Evolutionary conservation across 2,888 invertebrate species (phyloP), one percentile per base, ranked within the genome.

Genomic region (Hypercompe scribonia): DNA sequence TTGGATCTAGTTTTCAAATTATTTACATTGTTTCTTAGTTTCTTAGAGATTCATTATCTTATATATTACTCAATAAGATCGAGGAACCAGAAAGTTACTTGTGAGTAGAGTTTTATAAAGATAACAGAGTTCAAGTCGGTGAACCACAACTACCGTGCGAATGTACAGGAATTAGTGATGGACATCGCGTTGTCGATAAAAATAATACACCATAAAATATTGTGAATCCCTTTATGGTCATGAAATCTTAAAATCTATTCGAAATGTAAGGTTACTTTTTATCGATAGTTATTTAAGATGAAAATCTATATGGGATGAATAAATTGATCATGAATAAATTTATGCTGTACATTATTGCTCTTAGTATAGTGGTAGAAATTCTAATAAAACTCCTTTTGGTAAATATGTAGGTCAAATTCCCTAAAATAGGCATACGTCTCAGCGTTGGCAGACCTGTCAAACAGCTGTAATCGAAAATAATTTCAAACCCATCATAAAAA

Each of bases 111-210:
- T 79, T 82, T 82, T 78, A 75, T 75, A 50, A 65, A 84, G 86
- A 86, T 86, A 84, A 81, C 72, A 66, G 64, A 68, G 84, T 81
- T 84, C 86, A 83, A 73, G 72, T 69, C 76, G 86, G 83, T 86
- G 54, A 85, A 83, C 86, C 78, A 67, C 63, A 74, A 70, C 74
- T 70, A 81, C 80, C 78, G 78, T 78, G 83, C 81, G 74, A 83
- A 81, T 82, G 76, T 72, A 46, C 34, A 34, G 33, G 33, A 61
- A 42, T 24, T 75, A 82, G 82, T 68, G 80, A 76, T 36, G 84
- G 46, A 69, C 50, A 64, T 24, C 21, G 28, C 28, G 15, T n/a
- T 75, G 58, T 76, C 78, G 81, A 82, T 80, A 72, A 67, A 71
- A 77, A 54, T 54, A n/a, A n/a, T 11, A 54, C n/a, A n/a, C 50